phyloP scores from a whole-genome alignment of 1,140 invertebrate species.

The Solenopsis fugax region DNA sequence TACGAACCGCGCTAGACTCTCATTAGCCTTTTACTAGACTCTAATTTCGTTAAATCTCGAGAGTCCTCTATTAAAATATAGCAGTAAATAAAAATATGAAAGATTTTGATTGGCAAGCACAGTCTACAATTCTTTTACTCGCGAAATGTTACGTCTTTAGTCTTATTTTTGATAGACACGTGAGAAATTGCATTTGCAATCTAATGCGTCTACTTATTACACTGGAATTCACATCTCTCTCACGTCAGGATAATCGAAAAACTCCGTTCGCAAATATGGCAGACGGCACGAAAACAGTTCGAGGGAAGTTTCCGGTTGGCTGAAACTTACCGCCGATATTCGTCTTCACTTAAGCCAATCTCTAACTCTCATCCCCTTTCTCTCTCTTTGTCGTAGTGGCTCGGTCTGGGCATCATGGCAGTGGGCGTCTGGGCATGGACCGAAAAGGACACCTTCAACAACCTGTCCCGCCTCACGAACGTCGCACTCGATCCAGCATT shows the following conservation, averaged over 20 bases:
- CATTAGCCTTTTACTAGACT: too few relatives aligned
- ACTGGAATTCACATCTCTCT: conserved; percentile 7
- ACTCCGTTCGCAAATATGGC: conserved; percentile 29
- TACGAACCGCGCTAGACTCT: too few relatives aligned
- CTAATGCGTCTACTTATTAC: conserved; percentile 3
- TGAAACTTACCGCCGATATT: conserved; percentile 53
- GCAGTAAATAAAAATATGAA: background rate
- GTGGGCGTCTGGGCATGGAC: conserved; percentile 98
- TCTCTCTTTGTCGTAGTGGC: conserved; percentile 89
- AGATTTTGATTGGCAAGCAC: conserved; percentile 1
- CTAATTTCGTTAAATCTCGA: too few relatives aligned
- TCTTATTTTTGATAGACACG: background rate
- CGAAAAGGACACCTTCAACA: conserved; percentile 98
- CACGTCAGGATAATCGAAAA: conserved; percentile 31
- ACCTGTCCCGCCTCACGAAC: conserved; percentile 94
- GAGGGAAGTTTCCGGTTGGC: conserved; percentile 23
- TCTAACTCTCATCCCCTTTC: conserved; percentile 12
- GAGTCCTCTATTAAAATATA: too few relatives aligned
- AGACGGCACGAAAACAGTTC: conserved; percentile 28
- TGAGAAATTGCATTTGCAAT: background rate
- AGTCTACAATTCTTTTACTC: background rate
- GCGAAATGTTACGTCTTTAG: background rate
- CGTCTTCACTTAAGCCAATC: conserved; percentile 26
- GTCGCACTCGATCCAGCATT: conserved; percentile 98
- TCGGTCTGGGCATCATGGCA: conserved; percentile 94